Evolutionary conservation across 2,888 invertebrate species (phyloP).

Genomic region (Tetropium fuscum): DNA sequence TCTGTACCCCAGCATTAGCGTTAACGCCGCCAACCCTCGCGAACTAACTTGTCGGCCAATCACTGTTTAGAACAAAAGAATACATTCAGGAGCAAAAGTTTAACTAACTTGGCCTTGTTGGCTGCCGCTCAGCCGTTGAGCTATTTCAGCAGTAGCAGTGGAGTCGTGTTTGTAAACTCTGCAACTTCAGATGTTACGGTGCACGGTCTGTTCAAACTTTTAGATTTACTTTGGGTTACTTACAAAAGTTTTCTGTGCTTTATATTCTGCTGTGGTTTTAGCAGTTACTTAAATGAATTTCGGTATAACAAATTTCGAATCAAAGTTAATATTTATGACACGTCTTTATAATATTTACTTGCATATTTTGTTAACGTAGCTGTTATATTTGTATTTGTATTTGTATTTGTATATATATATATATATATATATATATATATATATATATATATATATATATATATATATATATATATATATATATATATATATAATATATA

Average conservation of each 20-base stretch:
- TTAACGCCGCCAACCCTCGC: constrained; percentile 53
- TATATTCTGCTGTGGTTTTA: constrained; percentile 49
- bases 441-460: too few species aligned
- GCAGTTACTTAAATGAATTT: constrained; percentile 50
- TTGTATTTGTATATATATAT: too few species aligned
- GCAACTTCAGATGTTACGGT: constrained; percentile 25
- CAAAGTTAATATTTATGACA: constrained; percentile 40
- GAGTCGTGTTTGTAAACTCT: constrained; percentile 26
- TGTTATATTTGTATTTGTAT: too few species aligned
- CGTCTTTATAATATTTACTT: too few species aligned
- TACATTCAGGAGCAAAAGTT: constrained; percentile 62
- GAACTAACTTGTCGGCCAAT: constrained; percentile 65
- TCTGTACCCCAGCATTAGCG: constrained; percentile 39
- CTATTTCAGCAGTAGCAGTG: constrained; percentile 23
- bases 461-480: too few species aligned
- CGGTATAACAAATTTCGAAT: constrained; percentile 43
- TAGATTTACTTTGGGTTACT: constrained; percentile 44
- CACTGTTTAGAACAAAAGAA: constrained; percentile 67
- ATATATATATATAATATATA: too few species aligned
- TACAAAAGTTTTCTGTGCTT: constrained; percentile 46
- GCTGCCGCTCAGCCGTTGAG: constrained; percentile 25
- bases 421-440: too few species aligned
- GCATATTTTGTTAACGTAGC: too few species aligned
- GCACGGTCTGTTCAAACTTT: constrained; percentile 39
- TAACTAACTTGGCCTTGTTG: constrained; percentile 35